Conservation (phyloP, 1,140 invertebrate genomes). For the Matsumurasca onukii region DNA sequence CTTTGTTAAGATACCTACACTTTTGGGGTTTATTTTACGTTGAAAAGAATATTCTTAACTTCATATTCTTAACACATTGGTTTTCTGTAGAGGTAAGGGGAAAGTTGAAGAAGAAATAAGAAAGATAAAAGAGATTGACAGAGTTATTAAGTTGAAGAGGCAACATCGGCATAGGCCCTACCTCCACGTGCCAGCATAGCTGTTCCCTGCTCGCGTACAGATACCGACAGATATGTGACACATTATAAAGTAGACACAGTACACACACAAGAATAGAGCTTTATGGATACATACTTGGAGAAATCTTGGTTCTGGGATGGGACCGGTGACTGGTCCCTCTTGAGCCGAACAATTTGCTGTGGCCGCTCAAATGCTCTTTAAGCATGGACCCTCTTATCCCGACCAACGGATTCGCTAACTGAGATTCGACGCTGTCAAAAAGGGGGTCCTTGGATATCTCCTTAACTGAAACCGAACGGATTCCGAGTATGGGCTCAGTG, state of each 20-base stretch:
- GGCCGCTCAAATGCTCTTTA: slow-evolving; percentile 29
- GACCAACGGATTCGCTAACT: slow-evolving; percentile 31
- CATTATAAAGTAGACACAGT: slow-evolving; percentile 3
- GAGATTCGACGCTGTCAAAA: slow-evolving; percentile 28
- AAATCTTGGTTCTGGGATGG: slow-evolving; percentile 13
- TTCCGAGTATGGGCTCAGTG: slow-evolving; percentile 33
- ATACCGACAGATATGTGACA: too few relatives aligned
- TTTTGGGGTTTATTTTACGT: too few relatives aligned
- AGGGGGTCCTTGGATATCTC: slow-evolving; percentile 32
- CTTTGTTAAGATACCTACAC: too few relatives aligned
- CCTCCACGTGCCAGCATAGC: too few relatives aligned
- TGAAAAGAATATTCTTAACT: too few relatives aligned
- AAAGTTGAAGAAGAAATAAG: too few relatives aligned
- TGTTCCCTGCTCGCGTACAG: too few relatives aligned
- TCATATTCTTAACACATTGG: too few relatives aligned
- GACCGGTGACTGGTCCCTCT: not conserved
- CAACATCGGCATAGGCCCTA: too few relatives aligned
- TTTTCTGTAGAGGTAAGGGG: too few relatives aligned
- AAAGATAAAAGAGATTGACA: too few relatives aligned
- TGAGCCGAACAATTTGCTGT: slow-evolving; percentile 30
- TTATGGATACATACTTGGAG: slow-evolving; percentile 32
- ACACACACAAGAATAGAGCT: slow-evolving; percentile 17
- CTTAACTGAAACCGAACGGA: slow-evolving; percentile 35
- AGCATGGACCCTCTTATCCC: slow-evolving; percentile 23
- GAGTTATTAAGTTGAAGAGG: too few relatives aligned